Evolutionary conservation across 2,888 invertebrate species (phyloP), one percentile per base, ranked within the genome.

Genomic region (Trachelus troglodyta): DNA sequence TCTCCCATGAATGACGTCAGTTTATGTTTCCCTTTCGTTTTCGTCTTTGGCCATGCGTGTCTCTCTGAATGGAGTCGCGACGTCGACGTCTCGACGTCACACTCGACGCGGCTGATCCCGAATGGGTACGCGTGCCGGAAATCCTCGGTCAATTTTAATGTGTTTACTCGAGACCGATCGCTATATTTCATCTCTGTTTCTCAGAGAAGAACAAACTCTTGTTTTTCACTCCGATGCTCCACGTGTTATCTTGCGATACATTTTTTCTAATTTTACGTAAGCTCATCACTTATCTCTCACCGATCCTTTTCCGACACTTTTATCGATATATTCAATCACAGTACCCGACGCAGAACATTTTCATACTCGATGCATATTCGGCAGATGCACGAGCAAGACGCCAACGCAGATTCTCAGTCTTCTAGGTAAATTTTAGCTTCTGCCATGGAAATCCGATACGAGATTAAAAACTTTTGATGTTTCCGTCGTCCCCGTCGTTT

Each of bases 11-110:
- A 69, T 69, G 69, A 69, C 69, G 69, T 40, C 69, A 15, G 69
- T 30, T 31, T 3, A 31, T 12, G 69, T 30, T 69, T 33, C 69
- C 11, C n/a, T 12, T 30, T 69, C 33, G 4, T 69, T 40, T 15
- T 40, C 15, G 40, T 15, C 40, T 15, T 40, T 15, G 40, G 40
- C 40, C 40, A 40, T 6, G 40, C 69, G 69, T 69, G 30, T 69
- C 31, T 12, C 69, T 33, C 12, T 69, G 69, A 69, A 69, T 69
- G 69, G 30, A 69, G 30, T 69, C 69, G 30, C 69, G 15, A 30
- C 31, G 69, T 73, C 78, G 69, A 75, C 75, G 34, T 12, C n/a
- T 15, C 15, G n/a, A 73, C 78, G 78, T 78, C 78, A 78, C 1
- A 15, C 40, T 15, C 40, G 40, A 15, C 15, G 15, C 37, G 15